Evolutionary conservation across 2,113 vertebrate species (phyloP).

Genomic region (Lagenorhynchus albirostris): DNA sequence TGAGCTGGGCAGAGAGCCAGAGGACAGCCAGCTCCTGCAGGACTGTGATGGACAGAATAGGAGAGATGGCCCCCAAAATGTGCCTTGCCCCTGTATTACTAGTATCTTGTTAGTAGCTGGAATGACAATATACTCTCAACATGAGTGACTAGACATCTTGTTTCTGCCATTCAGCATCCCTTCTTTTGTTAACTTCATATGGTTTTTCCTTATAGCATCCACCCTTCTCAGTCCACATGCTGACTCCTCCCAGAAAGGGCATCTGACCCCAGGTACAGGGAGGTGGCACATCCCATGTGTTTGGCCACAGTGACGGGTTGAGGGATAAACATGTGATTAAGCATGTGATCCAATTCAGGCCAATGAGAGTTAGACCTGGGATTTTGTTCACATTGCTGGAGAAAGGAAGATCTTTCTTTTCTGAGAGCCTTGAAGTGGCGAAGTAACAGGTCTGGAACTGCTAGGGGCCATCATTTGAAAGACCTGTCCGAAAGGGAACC

Average conservation of each 20-base stretch:
- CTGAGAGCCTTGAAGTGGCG: neutral
- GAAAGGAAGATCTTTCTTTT: neutral
- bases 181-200: neutral
- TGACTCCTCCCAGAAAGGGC: neutral
- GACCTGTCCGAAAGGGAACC: neutral
- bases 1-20: neutral
- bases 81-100: neutral
- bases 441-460: neutral
- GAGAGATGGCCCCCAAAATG: neutral
- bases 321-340: no score
- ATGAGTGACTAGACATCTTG: neutral
- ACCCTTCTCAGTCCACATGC: neutral
- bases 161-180: neutral
- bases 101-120: neutral
- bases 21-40: neutral
- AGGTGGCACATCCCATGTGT: fast-evolving
- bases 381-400: neutral
- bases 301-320: neutral
- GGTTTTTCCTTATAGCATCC: neutral
- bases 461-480: neutral
- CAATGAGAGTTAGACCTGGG: neutral
- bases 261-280: neutral
- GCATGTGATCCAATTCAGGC: neutral
- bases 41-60: neutral
- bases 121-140: neutral